These are phyloP conservation scores for Anodontia alba DNA, from an alignment of 2,888 invertebrate genomes.

Conservation along the genomic window DNA sequence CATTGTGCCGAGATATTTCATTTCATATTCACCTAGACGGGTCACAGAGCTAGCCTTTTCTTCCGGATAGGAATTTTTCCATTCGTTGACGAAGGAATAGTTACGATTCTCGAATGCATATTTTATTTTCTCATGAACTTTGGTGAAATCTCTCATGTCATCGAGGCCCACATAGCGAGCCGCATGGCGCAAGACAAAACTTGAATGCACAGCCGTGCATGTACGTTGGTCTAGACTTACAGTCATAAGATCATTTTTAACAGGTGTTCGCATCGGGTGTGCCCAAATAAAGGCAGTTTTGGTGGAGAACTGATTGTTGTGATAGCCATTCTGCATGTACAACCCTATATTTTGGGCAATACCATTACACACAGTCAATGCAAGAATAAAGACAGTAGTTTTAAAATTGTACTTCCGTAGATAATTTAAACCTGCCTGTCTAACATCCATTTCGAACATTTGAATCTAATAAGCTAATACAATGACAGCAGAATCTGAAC, in stretches of 20 bases:
- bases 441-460: no score
- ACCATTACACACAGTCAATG: not conserved
- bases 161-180: slow-evolving; percentile 71
- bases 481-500: no score
- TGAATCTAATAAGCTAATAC: no score
- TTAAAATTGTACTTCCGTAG: no score
- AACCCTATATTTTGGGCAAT: not conserved
- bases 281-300: slow-evolving; percentile 73
- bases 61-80: slow-evolving; percentile 71
- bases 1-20: slow-evolving; percentile 67
- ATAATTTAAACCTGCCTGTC: no score
- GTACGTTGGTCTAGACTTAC: slow-evolving; percentile 19
- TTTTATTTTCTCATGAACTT: slow-evolving; percentile 61
- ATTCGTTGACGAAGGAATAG: slow-evolving; percentile 60
- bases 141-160: slow-evolving; percentile 64
- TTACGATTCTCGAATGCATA: slow-evolving; percentile 41
- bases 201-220: slow-evolving; percentile 72
- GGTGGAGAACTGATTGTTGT: slow-evolving; percentile 54
- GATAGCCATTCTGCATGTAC: slow-evolving; percentile 11
- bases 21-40: slow-evolving; percentile 69
- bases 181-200: slow-evolving; percentile 73
- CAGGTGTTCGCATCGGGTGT: not conserved
- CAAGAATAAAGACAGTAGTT: no score
- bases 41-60: slow-evolving; percentile 75
- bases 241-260: slow-evolving; percentile 4